Conservation (phyloP, 2,113 vertebrate genomes). For the Ciconia stormi region DNA sequence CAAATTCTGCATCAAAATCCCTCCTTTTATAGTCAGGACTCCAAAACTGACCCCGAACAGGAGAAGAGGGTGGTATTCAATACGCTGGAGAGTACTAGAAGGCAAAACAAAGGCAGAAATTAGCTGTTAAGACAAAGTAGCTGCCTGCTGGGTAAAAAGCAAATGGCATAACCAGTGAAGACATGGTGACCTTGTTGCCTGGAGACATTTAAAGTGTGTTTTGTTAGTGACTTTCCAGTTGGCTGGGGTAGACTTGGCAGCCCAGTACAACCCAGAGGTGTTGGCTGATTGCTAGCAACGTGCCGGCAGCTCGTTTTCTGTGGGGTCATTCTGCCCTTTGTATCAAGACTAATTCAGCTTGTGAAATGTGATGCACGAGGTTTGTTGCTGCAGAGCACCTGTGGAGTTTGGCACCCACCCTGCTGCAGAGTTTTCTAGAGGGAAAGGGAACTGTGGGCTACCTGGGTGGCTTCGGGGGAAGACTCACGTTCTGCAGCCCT, state of each 20-base stretch:
- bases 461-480: not conserved
- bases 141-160: not conserved
- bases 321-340: not conserved
- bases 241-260: not conserved
- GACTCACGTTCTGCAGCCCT: not conserved
- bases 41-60: not conserved
- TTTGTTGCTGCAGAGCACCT: not conserved
- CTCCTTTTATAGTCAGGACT: not conserved
- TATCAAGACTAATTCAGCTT: not conserved
- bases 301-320: rapidly evolving
- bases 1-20: not conserved
- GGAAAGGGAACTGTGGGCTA: rapidly evolving
- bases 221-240: not conserved
- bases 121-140: not conserved
- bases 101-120: slow-evolving; percentile 19
- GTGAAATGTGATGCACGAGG: not conserved
- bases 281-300: not conserved
- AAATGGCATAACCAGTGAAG: not conserved
- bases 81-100: not conserved
- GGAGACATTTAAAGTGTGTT: slow-evolving; percentile 7
- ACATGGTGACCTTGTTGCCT: slow-evolving; percentile 7
- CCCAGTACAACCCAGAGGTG: not conserved
- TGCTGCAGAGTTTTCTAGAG: not conserved
- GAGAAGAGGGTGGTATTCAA: not conserved
- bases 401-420: not conserved